Conservation (phyloP, 2,888 invertebrate species). For the Andricus quercusramuli region DNA sequence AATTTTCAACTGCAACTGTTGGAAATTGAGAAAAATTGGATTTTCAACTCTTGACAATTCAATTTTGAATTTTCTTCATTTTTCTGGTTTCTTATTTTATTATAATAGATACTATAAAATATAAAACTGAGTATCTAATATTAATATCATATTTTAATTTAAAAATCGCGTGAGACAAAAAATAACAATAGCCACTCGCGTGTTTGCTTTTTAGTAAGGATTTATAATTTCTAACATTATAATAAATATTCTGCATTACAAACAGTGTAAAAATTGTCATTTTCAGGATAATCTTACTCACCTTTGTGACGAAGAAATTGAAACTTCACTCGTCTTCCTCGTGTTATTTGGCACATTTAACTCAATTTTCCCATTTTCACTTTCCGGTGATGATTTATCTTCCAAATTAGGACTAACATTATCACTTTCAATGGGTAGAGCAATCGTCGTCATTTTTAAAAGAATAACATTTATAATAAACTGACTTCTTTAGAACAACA, state of each 20-base stretch:
- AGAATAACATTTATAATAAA: constrained; percentile 5
- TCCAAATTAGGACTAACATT: neutral
- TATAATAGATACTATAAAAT: no score
- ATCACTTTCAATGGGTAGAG: neutral
- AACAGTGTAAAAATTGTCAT: neutral
- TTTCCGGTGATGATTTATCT: neutral
- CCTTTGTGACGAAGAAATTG: neutral
- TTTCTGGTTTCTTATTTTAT: no score
- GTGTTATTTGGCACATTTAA: neutral
- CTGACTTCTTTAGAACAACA: neutral
- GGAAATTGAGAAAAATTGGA: no score
- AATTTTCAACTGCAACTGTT: no score
- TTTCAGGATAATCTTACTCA: neutral
- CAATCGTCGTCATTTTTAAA: constrained; percentile 11
- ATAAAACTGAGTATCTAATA: no score
- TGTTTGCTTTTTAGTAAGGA: no score
- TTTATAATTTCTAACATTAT: neutral
- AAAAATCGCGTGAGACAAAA: no score
- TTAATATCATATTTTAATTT: no score
- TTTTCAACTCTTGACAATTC: no score
- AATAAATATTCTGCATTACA: neutral
- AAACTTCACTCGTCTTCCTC: neutral
- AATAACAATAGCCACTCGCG: no score
- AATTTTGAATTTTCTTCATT: no score
- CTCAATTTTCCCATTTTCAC: neutral